Evolutionary conservation across 2,888 invertebrate species (phyloP).

Genomic region (Limnephilus rhombicus): DNA sequence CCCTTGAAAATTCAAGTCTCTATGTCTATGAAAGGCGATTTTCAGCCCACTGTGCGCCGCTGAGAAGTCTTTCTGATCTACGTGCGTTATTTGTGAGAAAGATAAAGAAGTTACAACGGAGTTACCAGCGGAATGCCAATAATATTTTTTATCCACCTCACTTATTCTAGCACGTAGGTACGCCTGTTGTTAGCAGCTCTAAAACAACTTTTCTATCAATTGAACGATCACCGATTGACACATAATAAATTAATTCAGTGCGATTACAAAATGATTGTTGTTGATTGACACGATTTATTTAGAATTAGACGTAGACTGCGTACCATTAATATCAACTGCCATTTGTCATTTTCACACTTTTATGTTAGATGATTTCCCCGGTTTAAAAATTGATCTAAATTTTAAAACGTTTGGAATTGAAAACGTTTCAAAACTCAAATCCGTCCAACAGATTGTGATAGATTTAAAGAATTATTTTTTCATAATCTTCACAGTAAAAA

Average conservation of each 20-base stretch:
- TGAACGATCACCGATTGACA: neutral
- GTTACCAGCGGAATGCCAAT: neutral
- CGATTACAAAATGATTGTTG: neutral
- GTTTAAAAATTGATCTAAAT: neutral
- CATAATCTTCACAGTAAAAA: no score
- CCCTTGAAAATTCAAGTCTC: no score
- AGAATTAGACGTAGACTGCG: neutral
- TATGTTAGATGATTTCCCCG: neutral
- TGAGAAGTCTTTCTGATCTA: neutral
- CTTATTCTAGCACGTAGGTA: neutral
- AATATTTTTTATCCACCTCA: neutral
- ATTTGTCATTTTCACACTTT: neutral
- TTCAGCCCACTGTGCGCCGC: no score
- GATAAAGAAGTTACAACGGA: neutral
- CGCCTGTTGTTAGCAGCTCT: neutral
- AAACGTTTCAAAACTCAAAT: no score
- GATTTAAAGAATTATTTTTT: no score
- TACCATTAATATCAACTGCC: neutral
- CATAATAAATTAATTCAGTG: neutral
- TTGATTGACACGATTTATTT: neutral
- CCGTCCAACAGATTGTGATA: no score
- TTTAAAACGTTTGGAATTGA: no score
- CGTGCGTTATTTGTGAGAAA: neutral
- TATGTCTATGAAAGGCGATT: no score
- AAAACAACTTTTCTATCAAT: conserved; percentile 1